phyloP scores from a whole-genome alignment of 1,140 invertebrate species.

The Hetaerina americana region DNA sequence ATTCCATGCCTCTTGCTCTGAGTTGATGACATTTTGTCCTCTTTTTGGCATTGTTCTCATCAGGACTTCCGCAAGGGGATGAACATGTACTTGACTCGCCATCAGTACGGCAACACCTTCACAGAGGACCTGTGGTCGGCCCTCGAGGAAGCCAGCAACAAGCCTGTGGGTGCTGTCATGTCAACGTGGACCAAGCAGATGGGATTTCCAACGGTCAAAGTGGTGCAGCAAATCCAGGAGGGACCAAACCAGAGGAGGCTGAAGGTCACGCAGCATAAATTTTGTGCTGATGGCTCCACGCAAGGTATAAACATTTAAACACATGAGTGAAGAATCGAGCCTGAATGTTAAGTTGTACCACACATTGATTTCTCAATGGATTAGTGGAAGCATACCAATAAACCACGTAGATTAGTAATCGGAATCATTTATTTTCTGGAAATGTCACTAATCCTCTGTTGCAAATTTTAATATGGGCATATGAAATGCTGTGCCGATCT shows the following conservation, averaged over 20 bases:
- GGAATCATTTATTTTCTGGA: too few species aligned
- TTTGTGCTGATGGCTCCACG: conserved; percentile 62
- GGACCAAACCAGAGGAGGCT: conserved; percentile 45
- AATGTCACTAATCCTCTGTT: too few species aligned
- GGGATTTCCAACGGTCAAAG: conserved; percentile 66
- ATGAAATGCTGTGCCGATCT: too few species aligned
- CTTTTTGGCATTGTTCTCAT: conserved; percentile 12
- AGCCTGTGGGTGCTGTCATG: conserved; percentile 88
- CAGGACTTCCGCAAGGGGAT: conserved; percentile 87
- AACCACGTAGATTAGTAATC: too few species aligned
- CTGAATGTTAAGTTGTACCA: too few species aligned
- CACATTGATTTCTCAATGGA: too few species aligned
- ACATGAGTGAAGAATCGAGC: too few species aligned
- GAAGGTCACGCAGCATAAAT: conserved; percentile 69
- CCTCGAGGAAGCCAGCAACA: conserved; percentile 75
- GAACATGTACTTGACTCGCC: conserved; percentile 78
- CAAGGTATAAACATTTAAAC: background rate
- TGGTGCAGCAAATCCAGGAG: conserved; percentile 33
- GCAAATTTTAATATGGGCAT: too few species aligned
- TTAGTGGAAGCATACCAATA: too few species aligned
- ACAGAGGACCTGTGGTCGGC: conserved; percentile 92
- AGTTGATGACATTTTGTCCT: conserved; percentile 1
- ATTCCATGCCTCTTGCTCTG: too few species aligned
- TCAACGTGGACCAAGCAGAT: conserved; percentile 88
- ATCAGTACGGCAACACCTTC: conserved; percentile 81